Evolutionary conservation across 2,888 invertebrate genomes (phyloP).

Genomic region (Drosophila quinaria): DNA sequence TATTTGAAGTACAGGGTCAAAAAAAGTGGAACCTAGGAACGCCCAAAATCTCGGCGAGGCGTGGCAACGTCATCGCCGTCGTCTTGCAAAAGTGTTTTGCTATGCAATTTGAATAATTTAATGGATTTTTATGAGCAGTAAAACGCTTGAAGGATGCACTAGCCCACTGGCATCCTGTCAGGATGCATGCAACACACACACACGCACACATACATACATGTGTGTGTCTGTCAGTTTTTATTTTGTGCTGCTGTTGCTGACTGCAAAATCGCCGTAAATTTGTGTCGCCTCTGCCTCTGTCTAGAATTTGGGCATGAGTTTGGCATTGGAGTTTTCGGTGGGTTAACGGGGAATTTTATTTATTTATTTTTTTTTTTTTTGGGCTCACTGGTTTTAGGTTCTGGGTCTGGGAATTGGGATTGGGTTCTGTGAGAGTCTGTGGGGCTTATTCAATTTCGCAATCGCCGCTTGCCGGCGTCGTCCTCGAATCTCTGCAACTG

Average conservation of each 20-base stretch:
- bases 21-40: slow-evolving; percentile 6
- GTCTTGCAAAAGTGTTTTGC: slow-evolving; percentile 63
- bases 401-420: background rate
- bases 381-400: slow-evolving; percentile 5
- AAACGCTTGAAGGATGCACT: slow-evolving; percentile 75
- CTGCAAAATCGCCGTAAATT: slow-evolving; percentile 65
- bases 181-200: slow-evolving; percentile 13
- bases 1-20: background rate
- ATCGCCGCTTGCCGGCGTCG: slow-evolving; percentile 61
- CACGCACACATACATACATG: slow-evolving; percentile 1
- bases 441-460: slow-evolving; percentile 72
- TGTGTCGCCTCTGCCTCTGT: slow-evolving; percentile 39
- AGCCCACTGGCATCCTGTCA: slow-evolving; percentile 29
- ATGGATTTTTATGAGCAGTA: slow-evolving; percentile 83
- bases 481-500: slow-evolving; percentile 62
- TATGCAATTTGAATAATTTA: slow-evolving; percentile 82
- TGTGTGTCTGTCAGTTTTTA: slow-evolving; percentile 13
- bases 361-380: background rate
- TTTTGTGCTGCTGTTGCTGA: slow-evolving; percentile 45
- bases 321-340: background rate
- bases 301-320: slow-evolving; percentile 27
- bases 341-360: background rate
- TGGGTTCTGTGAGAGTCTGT: slow-evolving; percentile 24
- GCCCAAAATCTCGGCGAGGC: slow-evolving; percentile 54
- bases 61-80: slow-evolving; percentile 31